Base-by-base conservation (phyloP, 2,113 vertebrate genomes). In the Zapornia atra region DNA sequence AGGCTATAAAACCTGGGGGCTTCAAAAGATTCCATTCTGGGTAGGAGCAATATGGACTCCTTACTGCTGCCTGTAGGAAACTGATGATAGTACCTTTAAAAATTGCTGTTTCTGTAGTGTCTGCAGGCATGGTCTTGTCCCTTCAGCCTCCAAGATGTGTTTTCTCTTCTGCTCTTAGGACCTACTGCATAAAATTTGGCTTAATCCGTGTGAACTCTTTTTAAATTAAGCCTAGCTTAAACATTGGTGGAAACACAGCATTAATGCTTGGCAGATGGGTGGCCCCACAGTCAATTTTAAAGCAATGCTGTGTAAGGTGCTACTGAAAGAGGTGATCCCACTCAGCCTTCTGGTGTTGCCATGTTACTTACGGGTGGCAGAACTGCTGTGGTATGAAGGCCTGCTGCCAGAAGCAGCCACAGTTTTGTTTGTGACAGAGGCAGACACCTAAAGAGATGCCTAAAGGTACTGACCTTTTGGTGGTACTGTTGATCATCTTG, bases 331-430 rank as follows among this genome's bases (percentile, higher is more conserved):
- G 10, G 6, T 36, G 48, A 33, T 82, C 20, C 28, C 11, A 5
- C 57, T 59, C 42, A 73, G 26, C 17, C n/a, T 66, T 61, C 36
- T 75, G 36, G 6, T 63, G 82, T 84, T 94, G 60, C 40, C 8
- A 1, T 4, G 2, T 73, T 20, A 65, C 29, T 33, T 44, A 5
- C 0, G 7, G 57, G 36, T 76, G 22, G 38, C 25, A n/a, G 57
- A 75, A 21, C 22, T 82, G 42, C 68, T 80, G 20, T 44, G 42
- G 44, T 26, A 36, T 20, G 19, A 80, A 29, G 17, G 8, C 0
- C 0, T 0, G 22, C 33, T 86, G 65, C 44, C 36, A 66, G 90
- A 36, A 66, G 26, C 40, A 91, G 73, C 15, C 29, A 26, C 19
- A 5, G 19, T 44, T 72, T 26, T 69, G 16, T 63, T 57, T 34